Evolutionary conservation across 23 tunicate genomes (phyloP).

Genomic region (Ciona savignyi): DNA sequence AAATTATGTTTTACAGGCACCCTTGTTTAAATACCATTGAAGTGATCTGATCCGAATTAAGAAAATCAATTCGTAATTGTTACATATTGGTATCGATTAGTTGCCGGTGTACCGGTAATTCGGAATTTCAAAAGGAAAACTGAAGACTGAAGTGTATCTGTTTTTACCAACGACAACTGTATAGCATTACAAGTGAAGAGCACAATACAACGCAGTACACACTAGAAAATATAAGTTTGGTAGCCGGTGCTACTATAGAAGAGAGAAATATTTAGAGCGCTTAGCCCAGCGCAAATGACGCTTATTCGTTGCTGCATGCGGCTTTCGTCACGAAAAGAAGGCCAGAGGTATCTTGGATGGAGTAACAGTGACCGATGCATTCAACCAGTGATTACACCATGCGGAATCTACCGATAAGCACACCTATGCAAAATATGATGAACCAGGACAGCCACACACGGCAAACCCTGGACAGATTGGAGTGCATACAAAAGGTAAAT

Average conservation of each 20-base stretch:
- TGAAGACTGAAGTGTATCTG: too few species aligned
- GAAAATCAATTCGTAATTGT: neutral
- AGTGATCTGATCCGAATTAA: neutral
- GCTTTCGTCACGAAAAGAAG: neutral
- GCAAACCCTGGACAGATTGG: conserved; percentile 63
- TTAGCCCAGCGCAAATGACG: neutral
- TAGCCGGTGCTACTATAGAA: too few species aligned
- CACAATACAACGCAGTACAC: too few species aligned
- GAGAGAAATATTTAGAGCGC: too few species aligned
- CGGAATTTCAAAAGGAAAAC: neutral
- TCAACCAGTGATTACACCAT: neutral
- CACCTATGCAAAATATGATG: neutral
- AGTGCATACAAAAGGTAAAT: conserved; percentile 67
- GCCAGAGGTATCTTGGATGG: neutral
- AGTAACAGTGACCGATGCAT: neutral
- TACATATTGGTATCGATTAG: neutral
- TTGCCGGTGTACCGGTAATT: neutral
- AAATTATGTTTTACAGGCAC: neutral
- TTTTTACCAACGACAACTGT: too few species aligned
- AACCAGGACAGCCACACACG: conserved; percentile 31
- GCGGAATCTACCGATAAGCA: neutral
- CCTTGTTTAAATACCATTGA: neutral
- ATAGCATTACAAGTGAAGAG: too few species aligned
- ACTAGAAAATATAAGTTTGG: too few species aligned
- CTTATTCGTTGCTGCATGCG: neutral